Evolutionary conservation across 2,888 invertebrate genomes (phyloP).

Genomic region (Sialis lutaria): DNA sequence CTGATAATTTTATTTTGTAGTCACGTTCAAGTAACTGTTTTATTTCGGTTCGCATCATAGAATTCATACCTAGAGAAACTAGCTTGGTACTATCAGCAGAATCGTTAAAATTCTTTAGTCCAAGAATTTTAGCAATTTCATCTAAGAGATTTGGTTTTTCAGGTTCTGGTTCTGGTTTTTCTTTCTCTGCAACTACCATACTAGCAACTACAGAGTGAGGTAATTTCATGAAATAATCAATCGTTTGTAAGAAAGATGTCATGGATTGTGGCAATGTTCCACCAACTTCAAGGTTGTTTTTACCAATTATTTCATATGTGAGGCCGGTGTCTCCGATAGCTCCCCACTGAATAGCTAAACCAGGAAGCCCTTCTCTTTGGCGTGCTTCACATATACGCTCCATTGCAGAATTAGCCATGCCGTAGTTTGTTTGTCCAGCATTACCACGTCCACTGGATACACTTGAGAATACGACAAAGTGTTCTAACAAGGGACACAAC

Average conservation of each 20-base stretch:
- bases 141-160: no score
- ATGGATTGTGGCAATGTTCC: conserved; percentile 43
- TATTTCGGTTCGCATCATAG: conserved; percentile 54
- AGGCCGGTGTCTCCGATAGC: conserved; percentile 58
- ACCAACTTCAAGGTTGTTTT: conserved; percentile 18
- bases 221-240: conserved; percentile 30
- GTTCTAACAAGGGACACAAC: conserved; percentile 35
- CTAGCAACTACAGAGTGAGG: conserved; percentile 22
- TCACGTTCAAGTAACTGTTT: conserved; percentile 44
- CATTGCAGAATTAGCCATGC: conserved; percentile 79
- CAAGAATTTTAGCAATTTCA: no score
- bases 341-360: conserved; percentile 81
- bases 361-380: conserved; percentile 50
- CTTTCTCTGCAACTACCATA: conserved; percentile 30
- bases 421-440: conserved; percentile 81
- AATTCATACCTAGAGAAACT: conserved; percentile 51
- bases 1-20: conserved; percentile 39
- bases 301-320: conserved; percentile 28
- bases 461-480: conserved; percentile 84
- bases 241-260: conserved; percentile 32
- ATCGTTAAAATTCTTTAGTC: no score
- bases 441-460: conserved; percentile 85
- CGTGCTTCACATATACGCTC: conserved; percentile 71
- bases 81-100: conserved; percentile 27
- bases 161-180: conserved; percentile 18